Base-by-base conservation (phyloP, 2,888 invertebrate species). In the Ametastegia equiseti region DNA sequence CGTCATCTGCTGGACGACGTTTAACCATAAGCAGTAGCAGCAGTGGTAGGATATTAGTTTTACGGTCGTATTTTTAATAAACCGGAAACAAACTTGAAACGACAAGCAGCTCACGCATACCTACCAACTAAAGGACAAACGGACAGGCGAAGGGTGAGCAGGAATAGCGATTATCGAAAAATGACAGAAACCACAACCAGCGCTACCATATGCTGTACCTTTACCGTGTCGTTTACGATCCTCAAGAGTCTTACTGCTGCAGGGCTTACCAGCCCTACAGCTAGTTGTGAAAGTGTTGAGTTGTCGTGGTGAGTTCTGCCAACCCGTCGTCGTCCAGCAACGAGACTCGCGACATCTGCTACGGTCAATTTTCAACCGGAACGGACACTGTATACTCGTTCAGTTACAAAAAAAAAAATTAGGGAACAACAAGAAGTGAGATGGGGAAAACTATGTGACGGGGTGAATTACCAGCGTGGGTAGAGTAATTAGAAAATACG, bases 171-270 rank as follows among this genome's bases (percentile, higher is more conserved):
- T 89, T 88, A 89, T 86, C 88, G 85, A 86, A 86, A 89, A 89
- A 88, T 88, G 88, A 88, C 87, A 87, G 86, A 87, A 88, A 89
- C 89, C 89, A 86, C 88, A 89, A 84, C 88, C 87, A 88, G 85
- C 88, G n/a, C 42, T 36, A 19, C 78, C 78, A 78, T 78, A 78
- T 78, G 78, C 78, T 45, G 39, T 36, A n/a, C n/a, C 33, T 13
- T 78, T 19, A 15, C 36, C 19, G 1, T 3, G 7, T n/a, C 65
- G 50, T 54, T 33, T 6, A 23, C 54, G 19, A 45, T 7, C 4
- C 15, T 75, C 6, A 33, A 50, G n/a, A 75, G 7, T 50, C 33
- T 11, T 27, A 19, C n/a, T 54, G 19, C 33, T 15, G 50, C 54
- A 75, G 45, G 45, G 45, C n/a, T n/a, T n/a, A n/a, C n/a, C n/a